Evolutionary conservation across 2,797 vertebrate genomes (phyloP).

Genomic region (Acanthopagrus latus): DNA sequence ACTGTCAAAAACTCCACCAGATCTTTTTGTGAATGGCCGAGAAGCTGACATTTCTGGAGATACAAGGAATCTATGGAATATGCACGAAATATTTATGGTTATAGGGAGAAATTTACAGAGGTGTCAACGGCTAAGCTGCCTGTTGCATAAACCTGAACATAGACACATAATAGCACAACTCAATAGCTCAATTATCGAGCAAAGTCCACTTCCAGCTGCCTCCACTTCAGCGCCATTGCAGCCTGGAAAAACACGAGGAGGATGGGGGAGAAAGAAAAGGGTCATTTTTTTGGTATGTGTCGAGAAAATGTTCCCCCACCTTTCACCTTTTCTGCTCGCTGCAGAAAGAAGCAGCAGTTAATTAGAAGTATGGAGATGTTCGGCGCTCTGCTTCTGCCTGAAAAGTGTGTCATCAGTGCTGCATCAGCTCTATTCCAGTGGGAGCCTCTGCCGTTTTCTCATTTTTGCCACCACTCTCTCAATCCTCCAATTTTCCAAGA

Average conservation of each 20-base stretch:
- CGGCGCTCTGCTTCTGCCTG: slow-evolving; percentile 3
- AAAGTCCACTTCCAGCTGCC: slow-evolving; percentile 15
- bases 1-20: slow-evolving; percentile 26
- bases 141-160: slow-evolving; percentile 58
- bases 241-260: neutral
- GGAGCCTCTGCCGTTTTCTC: neutral
- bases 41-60: slow-evolving; percentile 11
- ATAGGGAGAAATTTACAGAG: slow-evolving; percentile 38
- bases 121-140: slow-evolving; percentile 55
- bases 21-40: slow-evolving; percentile 22
- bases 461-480: neutral
- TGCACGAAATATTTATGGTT: slow-evolving; percentile 48
- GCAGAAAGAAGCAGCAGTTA: slow-evolving; percentile 29
- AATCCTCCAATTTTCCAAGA: slow-evolving; percentile 53
- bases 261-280: rapidly evolving
- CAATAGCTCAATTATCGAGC: slow-evolving; percentile 65
- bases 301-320: slow-evolving; percentile 8
- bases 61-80: neutral
- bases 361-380: slow-evolving; percentile 50
- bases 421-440: slow-evolving; percentile 44
- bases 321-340: slow-evolving; percentile 5
- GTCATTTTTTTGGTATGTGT: neutral
- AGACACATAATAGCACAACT: slow-evolving; percentile 53
- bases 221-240: neutral
- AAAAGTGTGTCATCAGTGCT: slow-evolving; percentile 60